phyloP scores from a whole-genome alignment of 2,113 vertebrate species.

The Chamaea fasciata region DNA sequence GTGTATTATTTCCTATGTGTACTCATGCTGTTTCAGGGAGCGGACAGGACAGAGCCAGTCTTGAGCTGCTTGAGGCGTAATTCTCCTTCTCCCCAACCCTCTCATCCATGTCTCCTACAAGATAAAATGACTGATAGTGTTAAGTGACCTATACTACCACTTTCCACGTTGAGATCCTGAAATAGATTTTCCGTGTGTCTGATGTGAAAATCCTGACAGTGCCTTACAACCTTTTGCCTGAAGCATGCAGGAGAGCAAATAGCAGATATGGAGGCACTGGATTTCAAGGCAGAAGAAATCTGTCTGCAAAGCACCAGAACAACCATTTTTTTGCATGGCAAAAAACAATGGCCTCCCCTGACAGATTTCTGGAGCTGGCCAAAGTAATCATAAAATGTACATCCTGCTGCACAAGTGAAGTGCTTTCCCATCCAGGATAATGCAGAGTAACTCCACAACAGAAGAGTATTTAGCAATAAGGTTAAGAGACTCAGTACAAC shows the following conservation, averaged over 20 bases:
- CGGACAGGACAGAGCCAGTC: background rate
- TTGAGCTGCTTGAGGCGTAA: background rate
- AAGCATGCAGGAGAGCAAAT: background rate
- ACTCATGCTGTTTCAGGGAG: background rate
- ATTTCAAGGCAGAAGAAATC: background rate
- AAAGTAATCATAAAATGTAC: background rate
- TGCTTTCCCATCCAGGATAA: background rate
- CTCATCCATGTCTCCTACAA: background rate
- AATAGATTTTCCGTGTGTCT: slow-evolving; percentile 33
- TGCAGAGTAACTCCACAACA: background rate
- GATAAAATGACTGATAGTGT: background rate
- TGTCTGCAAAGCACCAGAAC: background rate
- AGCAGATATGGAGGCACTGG: background rate
- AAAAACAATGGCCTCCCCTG: background rate
- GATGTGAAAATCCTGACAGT: background rate
- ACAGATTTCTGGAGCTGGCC: background rate
- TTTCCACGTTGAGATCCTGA: background rate
- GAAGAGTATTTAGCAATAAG: background rate
- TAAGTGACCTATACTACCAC: background rate
- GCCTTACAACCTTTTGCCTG: background rate
- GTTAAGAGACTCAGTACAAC: background rate
- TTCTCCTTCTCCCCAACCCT: background rate
- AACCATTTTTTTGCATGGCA: background rate
- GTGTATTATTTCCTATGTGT: background rate
- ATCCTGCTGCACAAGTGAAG: background rate